phyloP scores from a whole-genome alignment of 2,113 vertebrate genomes.

The Syrmaticus mikado region DNA sequence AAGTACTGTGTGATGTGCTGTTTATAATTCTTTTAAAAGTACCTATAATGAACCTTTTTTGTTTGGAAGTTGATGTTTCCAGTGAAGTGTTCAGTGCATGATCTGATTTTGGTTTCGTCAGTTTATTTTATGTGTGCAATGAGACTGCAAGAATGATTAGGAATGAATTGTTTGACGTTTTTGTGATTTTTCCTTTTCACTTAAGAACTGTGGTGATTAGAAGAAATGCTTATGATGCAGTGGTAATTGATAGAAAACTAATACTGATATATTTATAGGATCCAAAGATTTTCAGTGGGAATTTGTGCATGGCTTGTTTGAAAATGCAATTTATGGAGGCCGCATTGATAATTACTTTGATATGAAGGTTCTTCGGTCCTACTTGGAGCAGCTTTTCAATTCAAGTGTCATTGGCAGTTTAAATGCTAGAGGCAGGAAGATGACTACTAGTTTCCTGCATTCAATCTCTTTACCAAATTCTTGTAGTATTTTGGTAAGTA shows the following conservation, averaged over 20 bases:
- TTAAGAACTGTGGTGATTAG: not conserved
- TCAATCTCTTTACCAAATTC: constrained; percentile 88
- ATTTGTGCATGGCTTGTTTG: constrained; percentile 92
- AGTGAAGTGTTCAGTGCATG: not conserved
- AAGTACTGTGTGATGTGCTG: not conserved
- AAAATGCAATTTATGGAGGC: constrained; percentile 95
- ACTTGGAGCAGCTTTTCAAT: constrained; percentile 94
- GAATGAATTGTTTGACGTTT: not conserved
- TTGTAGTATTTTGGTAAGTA: constrained; percentile 90
- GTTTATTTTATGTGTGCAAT: not conserved
- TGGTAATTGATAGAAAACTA: not conserved
- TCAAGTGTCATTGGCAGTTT: constrained; percentile 76
- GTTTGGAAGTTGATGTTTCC: not conserved
- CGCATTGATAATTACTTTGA: constrained; percentile 94
- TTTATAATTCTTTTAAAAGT: not conserved
- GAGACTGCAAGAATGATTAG: not conserved
- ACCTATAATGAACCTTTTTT: not conserved
- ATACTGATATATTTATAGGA: constrained; percentile 74
- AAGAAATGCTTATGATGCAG: not conserved
- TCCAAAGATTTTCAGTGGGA: constrained; percentile 91
- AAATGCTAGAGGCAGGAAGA: constrained; percentile 78
- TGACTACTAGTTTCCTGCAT: constrained; percentile 79
- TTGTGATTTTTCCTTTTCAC: not conserved
- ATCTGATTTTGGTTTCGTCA: not conserved
- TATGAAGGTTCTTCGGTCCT: constrained; percentile 92